phyloP scores from a whole-genome alignment of 2,113 vertebrate species.

The Ptychochromis oligacanthus region DNA sequence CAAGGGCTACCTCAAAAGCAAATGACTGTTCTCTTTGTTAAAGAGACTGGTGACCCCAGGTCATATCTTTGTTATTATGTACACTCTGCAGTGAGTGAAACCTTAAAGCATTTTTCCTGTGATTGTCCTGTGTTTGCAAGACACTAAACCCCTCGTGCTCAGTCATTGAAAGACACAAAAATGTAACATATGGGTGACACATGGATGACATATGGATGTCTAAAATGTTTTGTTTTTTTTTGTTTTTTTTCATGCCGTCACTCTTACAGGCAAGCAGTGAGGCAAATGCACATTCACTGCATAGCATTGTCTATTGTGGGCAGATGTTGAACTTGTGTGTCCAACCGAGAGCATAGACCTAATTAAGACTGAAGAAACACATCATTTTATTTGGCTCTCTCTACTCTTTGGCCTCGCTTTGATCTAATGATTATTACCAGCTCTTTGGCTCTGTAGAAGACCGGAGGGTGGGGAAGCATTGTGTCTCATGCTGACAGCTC shows the following conservation, averaged over 20 bases:
- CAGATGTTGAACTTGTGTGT: conserved; percentile 68
- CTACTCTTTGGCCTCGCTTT: conserved; percentile 59
- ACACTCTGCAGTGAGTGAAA: background rate
- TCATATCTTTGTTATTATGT: background rate
- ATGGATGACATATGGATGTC: no score
- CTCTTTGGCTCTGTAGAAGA: conserved; percentile 59
- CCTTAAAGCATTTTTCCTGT: background rate
- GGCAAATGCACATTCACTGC: conserved; percentile 26
- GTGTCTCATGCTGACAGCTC: conserved; percentile 71
- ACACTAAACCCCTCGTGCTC: background rate
- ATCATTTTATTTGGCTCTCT: conserved; percentile 66
- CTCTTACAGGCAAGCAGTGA: conserved; percentile 13
- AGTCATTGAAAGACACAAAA: conserved; percentile 8
- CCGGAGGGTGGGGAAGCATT: conserved; percentile 58
- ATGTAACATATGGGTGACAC: conserved; percentile 51
- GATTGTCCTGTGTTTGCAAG: conserved; percentile 5
- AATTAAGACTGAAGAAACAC: conserved; percentile 73
- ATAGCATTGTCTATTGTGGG: conserved; percentile 55
- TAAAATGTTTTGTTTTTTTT: no score
- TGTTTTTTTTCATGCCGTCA: conserved; percentile 2
- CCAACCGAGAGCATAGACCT: conserved; percentile 52
- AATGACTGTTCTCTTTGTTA: background rate
- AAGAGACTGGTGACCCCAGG: background rate
- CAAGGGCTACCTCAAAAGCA: background rate
- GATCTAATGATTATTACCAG: conserved; percentile 77